Percentiles rank a stretch among this genome's conserved stretches.
Conservation (phyloP, 2,888 invertebrate species). For the Apeira syringaria region DNA sequence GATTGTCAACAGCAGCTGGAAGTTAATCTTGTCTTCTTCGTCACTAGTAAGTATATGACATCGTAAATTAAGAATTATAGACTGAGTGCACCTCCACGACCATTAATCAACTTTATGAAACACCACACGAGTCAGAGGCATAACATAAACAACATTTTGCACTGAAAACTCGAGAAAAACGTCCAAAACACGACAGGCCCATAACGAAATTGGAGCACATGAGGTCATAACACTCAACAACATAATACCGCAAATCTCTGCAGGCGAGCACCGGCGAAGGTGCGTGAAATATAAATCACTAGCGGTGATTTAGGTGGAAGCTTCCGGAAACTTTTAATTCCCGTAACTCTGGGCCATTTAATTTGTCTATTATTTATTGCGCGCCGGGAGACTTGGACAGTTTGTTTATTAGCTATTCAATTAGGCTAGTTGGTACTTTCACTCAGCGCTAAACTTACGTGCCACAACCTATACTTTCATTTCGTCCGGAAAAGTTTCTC, state of each 20-base stretch:
- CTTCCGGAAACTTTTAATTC: constrained; percentile 74
- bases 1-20: too few relatives aligned
- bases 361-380: constrained; percentile 75
- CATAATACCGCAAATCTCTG: constrained; percentile 34
- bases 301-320: constrained; percentile 70
- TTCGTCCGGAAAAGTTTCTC: too few relatives aligned
- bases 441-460: too few relatives aligned
- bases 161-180: constrained; percentile 14
- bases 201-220: constrained; percentile 20
- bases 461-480: too few relatives aligned
- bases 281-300: constrained; percentile 77
- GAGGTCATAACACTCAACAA: constrained; percentile 31
- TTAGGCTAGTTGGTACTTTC: constrained; percentile 49
- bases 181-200: constrained; percentile 17
- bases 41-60: too few relatives aligned
- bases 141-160: constrained; percentile 14
- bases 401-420: constrained; percentile 68
- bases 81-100: constrained; percentile 3
- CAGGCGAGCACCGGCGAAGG: constrained; percentile 43
- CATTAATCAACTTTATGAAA: constrained; percentile 14
- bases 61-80: too few relatives aligned
- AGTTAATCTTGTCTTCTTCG: too few relatives aligned
- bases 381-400: constrained; percentile 57
- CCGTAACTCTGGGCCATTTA: constrained; percentile 61
- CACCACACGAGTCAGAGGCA: constrained; percentile 8